phyloP scores from a whole-genome alignment of 2,888 invertebrate species.

The Altica lythri region DNA sequence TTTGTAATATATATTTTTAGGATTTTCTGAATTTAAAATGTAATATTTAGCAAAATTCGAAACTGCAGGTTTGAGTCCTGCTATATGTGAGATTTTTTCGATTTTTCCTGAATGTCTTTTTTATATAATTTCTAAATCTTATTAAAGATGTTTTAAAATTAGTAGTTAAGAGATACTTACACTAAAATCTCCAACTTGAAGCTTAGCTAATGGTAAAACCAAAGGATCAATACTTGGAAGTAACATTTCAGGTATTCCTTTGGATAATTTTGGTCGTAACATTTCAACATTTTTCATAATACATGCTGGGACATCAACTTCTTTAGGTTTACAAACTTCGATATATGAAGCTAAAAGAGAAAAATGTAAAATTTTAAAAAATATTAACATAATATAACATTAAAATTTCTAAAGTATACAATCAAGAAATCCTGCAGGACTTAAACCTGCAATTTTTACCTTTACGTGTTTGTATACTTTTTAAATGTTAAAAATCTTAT shows the following conservation, averaged over 20 bases:
- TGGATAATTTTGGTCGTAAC: slow-evolving; percentile 61
- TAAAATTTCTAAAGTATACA: background rate
- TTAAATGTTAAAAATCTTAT: too few relatives aligned
- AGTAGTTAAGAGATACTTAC: slow-evolving; percentile 2
- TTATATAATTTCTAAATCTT: background rate
- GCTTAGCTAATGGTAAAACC: slow-evolving; percentile 66
- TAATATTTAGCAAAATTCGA: too few relatives aligned
- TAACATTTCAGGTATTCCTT: slow-evolving; percentile 68
- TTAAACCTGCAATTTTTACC: too few relatives aligned
- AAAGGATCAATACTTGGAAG: slow-evolving; percentile 73
- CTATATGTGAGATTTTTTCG: too few relatives aligned
- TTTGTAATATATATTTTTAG: too few relatives aligned
- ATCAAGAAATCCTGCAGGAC: too few relatives aligned
- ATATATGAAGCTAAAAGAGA: slow-evolving; percentile 65
- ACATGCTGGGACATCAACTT: slow-evolving; percentile 66
- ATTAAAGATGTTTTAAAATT: background rate
- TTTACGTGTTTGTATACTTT: too few relatives aligned
- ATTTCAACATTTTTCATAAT: slow-evolving; percentile 62
- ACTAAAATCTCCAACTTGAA: slow-evolving; percentile 60
- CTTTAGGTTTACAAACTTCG: slow-evolving; percentile 66
- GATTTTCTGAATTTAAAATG: too few relatives aligned
- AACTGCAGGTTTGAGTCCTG: too few relatives aligned
- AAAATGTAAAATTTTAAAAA: background rate
- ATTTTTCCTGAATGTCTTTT: background rate
- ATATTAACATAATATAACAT: background rate